Evolutionary conservation across 2,113 vertebrate species (phyloP), one percentile per base, ranked within the genome.

Genomic region (Bungarus multicinctus): DNA sequence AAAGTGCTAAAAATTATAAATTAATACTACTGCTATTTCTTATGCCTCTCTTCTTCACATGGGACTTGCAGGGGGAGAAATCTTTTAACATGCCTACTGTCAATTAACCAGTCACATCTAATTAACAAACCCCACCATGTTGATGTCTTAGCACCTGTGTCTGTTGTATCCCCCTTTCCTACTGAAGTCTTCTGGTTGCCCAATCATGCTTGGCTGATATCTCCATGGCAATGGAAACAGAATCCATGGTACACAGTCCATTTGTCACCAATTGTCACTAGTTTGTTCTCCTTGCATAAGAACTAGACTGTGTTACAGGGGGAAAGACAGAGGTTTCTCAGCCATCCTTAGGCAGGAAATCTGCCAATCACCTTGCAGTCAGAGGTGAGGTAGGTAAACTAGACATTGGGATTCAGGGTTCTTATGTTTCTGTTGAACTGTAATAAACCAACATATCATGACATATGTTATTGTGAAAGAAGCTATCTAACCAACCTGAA

Each of bases 181-280:
- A 85, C n/a, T 92, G 93, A 93, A 92, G 96, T 95, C 91, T 93
- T 96, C 96, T 93, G 93, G 93, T 95, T 16, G 93, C 94, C 95
- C 25, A 90, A 92, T 93, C 95, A 94, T 93, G 96, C 97, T 93
- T 27, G 97, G 96, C 97, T 97, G 94, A 95, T 90, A 96, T 98
- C 97, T 98, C 98, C 97, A 90, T 98, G 98, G 98, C 95, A 98
- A 99, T 98, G 91, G 95, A 97, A 97, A 97, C 96, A 94, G 96
- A 96, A 95, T 81, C 74, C 97, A 96, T 98, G 97, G 97, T 95
- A 96, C 96, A 98, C 97, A 98, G 98, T 98, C 98, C 98, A 99
- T 99, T 99, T 99, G 98, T 99, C 99, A 99, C 98, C 98, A 98
- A 98, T 98, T 98, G 98, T 98, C 98, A 98, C 97, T 96, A 97